Conservation (phyloP, 2,888 invertebrate genomes). For the Tricholauxania praeusta region DNA sequence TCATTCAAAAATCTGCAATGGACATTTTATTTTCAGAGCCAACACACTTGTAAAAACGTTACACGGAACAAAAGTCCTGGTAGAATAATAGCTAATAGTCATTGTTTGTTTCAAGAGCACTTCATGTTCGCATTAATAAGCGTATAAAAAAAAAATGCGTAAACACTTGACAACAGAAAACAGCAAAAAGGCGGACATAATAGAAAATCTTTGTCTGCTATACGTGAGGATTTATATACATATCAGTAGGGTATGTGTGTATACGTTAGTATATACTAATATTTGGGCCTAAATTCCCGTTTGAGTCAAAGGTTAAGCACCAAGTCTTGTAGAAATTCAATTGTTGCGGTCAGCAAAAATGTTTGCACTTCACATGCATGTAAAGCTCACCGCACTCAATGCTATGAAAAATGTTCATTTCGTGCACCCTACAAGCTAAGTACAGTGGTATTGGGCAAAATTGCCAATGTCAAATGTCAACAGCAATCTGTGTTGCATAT, state of each 20-base stretch:
- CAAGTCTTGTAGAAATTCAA: neutral
- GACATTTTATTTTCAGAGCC: conserved; percentile 17
- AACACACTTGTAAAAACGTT: neutral
- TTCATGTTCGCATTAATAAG: conserved; percentile 30
- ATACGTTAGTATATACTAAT: neutral
- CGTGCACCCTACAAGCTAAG: conserved; percentile 8
- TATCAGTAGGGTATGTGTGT: neutral
- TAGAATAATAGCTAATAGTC: conserved; percentile 4
- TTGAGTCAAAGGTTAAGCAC: conserved; percentile 18
- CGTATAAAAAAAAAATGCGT: conserved; percentile 27
- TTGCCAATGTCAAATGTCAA: conserved; percentile 28
- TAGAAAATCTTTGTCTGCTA: conserved; percentile 7
- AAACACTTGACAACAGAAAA: conserved; percentile 9
- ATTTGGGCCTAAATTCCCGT: neutral
- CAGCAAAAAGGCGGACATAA: conserved; percentile 30
- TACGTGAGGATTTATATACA: neutral
- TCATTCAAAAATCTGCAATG: conserved; percentile 13
- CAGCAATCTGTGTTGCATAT: conserved; percentile 30
- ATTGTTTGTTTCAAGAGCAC: neutral
- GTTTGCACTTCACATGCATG: neutral
- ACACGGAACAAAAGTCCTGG: neutral
- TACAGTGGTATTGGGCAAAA: neutral
- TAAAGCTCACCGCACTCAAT: neutral
- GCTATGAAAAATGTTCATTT: neutral
- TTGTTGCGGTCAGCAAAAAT: neutral